Base-by-base conservation (phyloP, 1,140 invertebrate species). In the Epicauta chinensis region DNA sequence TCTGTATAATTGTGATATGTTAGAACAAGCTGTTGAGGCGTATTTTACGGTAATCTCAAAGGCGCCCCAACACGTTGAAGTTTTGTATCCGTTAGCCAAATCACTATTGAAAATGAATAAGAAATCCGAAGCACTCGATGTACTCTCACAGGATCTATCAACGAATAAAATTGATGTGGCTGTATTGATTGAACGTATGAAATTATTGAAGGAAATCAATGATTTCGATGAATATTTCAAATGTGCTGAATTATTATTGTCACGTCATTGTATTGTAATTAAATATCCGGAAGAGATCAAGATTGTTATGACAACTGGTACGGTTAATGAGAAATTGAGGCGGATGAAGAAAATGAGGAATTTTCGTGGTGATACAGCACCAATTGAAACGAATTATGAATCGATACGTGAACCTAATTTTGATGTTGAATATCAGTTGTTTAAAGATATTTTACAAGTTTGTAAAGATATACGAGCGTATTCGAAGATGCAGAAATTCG, bases 61-160 rank as follows among this genome's bases (percentile, higher is more conserved):
- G 56, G 92, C 89, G 0, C 91, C 93, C 0, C 80, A 85, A 50
- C 91, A 95, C 72, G 78, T 85, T 55, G 86, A 86, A 52, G 92
- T 91, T 0, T 77, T 86, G 44, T 76, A 90, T 57, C 86, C 87
- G 48, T 70, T 97, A 9, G 86, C 88, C 1, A 78, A 79, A 17
- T 74, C 97, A 32, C 80, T 93, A 11, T 83, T 89, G 55, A 76
- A 84, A 36, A 75, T 86, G 54, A 86, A 87, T 11, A 70, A 81
- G 39, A 77, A 82, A 45, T 76, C 86, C 34, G 84, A 92, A 66
- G 92, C 93, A 5, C 74, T 95, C 6, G 72, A 81, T 47, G 82
- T 86, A 6, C 72, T 96, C n/a, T 73, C 83, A 50, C 86, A 89
- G 62, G 79, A 87, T 63, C 75, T 79, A 16, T 77, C 81, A 36